A percentile compares a stretch with the other conserved stretches of the same genome.
These are phyloP conservation scores for Caenorhabditis imperialis DNA, from an alignment of 2,888 invertebrate species.

Conservation along the genomic window DNA sequence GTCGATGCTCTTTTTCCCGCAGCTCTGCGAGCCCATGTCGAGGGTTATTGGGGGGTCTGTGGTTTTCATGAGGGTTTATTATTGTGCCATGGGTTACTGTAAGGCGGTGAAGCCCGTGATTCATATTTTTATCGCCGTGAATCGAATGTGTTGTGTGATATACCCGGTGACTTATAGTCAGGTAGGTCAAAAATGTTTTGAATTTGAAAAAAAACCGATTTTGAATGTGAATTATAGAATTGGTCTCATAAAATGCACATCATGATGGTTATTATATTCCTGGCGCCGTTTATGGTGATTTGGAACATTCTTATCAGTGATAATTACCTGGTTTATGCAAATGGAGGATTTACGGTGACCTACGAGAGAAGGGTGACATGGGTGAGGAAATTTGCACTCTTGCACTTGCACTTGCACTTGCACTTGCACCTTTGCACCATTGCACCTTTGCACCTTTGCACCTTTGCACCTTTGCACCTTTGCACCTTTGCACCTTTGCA, in stretches of 20 bases:
- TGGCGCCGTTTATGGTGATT: slow-evolving; percentile 27
- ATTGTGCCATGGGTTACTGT: slow-evolving; percentile 12
- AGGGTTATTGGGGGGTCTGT: slow-evolving; percentile 1
- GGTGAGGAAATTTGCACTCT: slow-evolving; percentile 2
- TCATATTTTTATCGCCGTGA: slow-evolving; percentile 32
- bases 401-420: too few relatives aligned
- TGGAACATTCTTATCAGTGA: slow-evolving; percentile 26
- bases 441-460: too few relatives aligned
- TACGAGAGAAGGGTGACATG: slow-evolving; percentile 21
- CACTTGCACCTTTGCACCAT: neutral
- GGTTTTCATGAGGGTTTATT: slow-evolving; percentile 38
- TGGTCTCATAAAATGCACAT: slow-evolving; percentile 18
- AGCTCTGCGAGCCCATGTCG: slow-evolving; percentile 24
- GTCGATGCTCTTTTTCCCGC: slow-evolving; percentile 28
- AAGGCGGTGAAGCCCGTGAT: slow-evolving; percentile 32
- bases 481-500: neutral
- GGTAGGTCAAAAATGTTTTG: slow-evolving; percentile 10
- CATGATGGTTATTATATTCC: slow-evolving; percentile 12
- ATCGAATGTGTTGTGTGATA: slow-evolving; percentile 46
- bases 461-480: too few relatives aligned
- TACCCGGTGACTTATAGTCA: slow-evolving; percentile 37
- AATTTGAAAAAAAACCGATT: slow-evolving; percentile 1
- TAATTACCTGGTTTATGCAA: slow-evolving; percentile 11
- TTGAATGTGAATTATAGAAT: slow-evolving; percentile 18
- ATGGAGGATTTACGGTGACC: slow-evolving; percentile 26